Evolutionary conservation across 2,888 invertebrate genomes (phyloP), one percentile per base, ranked within the genome.

Genomic region (Acronicta alni): DNA sequence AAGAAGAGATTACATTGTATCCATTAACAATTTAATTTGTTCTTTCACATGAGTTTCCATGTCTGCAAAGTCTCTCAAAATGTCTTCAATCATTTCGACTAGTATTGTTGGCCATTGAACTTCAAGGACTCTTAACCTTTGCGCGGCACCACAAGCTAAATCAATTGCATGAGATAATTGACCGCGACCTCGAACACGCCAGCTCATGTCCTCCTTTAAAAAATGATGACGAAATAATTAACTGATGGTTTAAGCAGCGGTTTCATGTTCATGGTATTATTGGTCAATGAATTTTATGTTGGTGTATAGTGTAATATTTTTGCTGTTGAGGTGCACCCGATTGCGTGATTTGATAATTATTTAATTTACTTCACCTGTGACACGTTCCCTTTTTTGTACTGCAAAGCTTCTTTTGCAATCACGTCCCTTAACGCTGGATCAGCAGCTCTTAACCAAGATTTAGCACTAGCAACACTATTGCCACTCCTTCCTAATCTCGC

Each of bases 381-480:
- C 10, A 93, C 87, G 57, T 94, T 93, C 18, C 96, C 96, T 82
- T 96, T 95, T 76, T 96, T 95, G 95, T 97, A 98, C 75, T 98
- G 97, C 43, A 98, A 87, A 1, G 98, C 97, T 90, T 98, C 98
- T 87, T 98, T 98, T 52, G 97, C 97, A 51, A 98, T 97, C 12
- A 98, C 98, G 71, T 96, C 96, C 78, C 96, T 95, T 53, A 98
- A 89, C 6, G 97, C 97, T 23, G 97, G 96, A 85, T 98, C 97
- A 14, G 97, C 96, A 12, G 95, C 92, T 80, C 95, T 91, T 39
- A 97, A 85, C 97, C 97, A 97, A 59, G 96, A 95, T 82, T 97
- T 97, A 9, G 97, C 96, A 69, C 95, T 92, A 4, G 82, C 65
- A 1, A 86, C 75, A 64, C 89, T 89, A 44, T 86, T 91, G 1